Conservation (phyloP, 2,113 vertebrate species). For the Lethenteron camtschaticum region DNA sequence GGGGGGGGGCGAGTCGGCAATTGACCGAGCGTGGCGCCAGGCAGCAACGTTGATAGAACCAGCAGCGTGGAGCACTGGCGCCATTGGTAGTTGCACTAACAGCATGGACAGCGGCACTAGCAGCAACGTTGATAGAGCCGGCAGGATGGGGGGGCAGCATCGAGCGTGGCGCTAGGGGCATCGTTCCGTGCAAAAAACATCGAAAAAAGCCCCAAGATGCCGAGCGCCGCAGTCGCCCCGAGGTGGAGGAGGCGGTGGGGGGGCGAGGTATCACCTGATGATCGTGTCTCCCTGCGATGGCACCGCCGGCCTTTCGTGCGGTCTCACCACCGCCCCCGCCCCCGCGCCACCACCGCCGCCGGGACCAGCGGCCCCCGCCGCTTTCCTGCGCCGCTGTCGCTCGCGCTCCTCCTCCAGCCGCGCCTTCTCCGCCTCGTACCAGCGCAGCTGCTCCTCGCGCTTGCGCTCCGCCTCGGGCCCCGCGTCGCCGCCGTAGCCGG, state of each 20-base stretch:
- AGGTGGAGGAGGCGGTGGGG: no score
- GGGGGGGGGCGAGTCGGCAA: slow-evolving; percentile 13
- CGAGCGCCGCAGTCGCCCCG: no score
- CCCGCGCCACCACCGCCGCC: no score
- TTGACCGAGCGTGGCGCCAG: neutral
- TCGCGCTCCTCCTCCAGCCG: slow-evolving; percentile 85
- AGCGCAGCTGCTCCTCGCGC: slow-evolving; percentile 82
- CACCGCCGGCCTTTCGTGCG: no score
- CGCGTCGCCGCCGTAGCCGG: slow-evolving; percentile 33
- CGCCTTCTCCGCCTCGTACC: slow-evolving; percentile 97
- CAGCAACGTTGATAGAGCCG: slow-evolving; percentile 11
- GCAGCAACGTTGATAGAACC: no score
- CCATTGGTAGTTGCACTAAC: no score
- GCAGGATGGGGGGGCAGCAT: slow-evolving; percentile 18
- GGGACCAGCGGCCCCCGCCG: slow-evolving; percentile 22
- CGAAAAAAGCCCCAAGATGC: no score
- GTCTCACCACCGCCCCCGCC: no score
- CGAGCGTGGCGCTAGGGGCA: slow-evolving; percentile 23
- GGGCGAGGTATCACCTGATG: no score
- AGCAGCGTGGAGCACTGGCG: no score
- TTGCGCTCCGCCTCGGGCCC: slow-evolving; percentile 17
- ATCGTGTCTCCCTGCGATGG: no score
- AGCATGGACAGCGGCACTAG: slow-evolving; percentile 12
- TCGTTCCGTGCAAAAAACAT: slow-evolving; percentile 17
- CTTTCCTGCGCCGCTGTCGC: slow-evolving; percentile 73